Base-by-base conservation (phyloP, 2,888 invertebrate genomes). In the Coelinius sp. region DNA sequence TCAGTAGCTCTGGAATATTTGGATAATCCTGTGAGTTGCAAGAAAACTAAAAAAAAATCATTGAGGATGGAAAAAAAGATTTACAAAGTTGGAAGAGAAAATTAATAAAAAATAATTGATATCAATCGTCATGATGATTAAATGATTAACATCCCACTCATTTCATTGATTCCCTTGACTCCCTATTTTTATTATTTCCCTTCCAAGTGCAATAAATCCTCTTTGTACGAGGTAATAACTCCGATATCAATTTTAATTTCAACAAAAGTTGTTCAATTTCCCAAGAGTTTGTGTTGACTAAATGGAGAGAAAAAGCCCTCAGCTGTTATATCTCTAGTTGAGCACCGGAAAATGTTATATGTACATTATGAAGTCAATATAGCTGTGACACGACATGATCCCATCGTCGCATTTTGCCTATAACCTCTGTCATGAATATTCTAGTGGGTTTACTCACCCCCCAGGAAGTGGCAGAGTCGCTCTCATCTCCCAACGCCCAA, bases 341-440 rank as follows among this genome's bases (percentile, higher is more conserved):
- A 35, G 59, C 35, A 20, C 31, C 17, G 59, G n/a, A 59, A 35
- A 59, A 59, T 6, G 25, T 6, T 59, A 31, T 59, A 31, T 35
- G 59, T 24, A 41, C 38, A 17, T 41, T 20, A 35, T 41, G 24
- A 35, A 35, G 52, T 66, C 49, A 66, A 66, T 52, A 52, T 41
- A 67, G 70, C 62, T 73, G 70, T 46, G 63, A 67, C 69, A 71
- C 66, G 74, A 73, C 65, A 71, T 70, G 70, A 73, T 67, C 66
- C 64, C 52, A 52, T 53, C 56, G 53, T 41, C 38, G 64, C 12
- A 68, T 44, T 67, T 49, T 68, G n/a, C 31, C 64, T 53, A 68
- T 52, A 70, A 38, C 53, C 66, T 24, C 64, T 65, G 56, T 76
- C 74, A 76, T 76, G 63, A 70, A 76, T 76, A 76, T 76, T 76